phyloP scores from a whole-genome alignment of 1,140 invertebrate species.

The Drusus annulatus region DNA sequence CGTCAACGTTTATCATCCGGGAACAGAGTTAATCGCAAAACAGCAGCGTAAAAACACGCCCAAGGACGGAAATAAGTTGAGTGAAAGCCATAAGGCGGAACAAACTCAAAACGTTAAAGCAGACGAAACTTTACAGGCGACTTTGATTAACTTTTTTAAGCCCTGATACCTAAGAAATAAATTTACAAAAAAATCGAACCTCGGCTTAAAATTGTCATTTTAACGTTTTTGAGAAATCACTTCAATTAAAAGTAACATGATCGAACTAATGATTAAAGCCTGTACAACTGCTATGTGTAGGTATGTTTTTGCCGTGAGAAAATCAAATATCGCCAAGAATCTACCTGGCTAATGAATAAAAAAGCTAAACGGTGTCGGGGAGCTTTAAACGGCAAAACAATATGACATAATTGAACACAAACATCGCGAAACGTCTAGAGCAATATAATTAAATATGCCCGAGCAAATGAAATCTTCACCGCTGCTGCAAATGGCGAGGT shows the following conservation, averaged over 20 bases:
- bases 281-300: no score
- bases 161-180: no score
- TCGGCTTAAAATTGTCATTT: no score
- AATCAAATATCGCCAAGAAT: no score
- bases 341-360: no score
- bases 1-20: constrained; percentile 41
- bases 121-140: neutral
- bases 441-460: constrained; percentile 58
- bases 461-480: constrained; percentile 57
- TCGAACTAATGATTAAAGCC: no score
- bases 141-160: constrained; percentile 15
- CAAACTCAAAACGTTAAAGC: neutral
- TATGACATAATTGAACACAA: constrained; percentile 37
- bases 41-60: constrained; percentile 44
- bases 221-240: no score
- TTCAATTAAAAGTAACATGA: no score
- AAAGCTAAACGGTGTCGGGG: no score
- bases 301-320: no score
- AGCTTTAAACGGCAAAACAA: constrained; percentile 15
- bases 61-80: constrained; percentile 39
- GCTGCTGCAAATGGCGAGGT: constrained; percentile 54
- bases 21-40: constrained; percentile 50
- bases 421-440: constrained; percentile 21
- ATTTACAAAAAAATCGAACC: no score
- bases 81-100: constrained; percentile 23